A percentile compares a stretch with the other conserved stretches of the same genome.
phyloP scores from a whole-genome alignment of 2,888 invertebrate genomes.

The Stramonita haemastoma region DNA sequence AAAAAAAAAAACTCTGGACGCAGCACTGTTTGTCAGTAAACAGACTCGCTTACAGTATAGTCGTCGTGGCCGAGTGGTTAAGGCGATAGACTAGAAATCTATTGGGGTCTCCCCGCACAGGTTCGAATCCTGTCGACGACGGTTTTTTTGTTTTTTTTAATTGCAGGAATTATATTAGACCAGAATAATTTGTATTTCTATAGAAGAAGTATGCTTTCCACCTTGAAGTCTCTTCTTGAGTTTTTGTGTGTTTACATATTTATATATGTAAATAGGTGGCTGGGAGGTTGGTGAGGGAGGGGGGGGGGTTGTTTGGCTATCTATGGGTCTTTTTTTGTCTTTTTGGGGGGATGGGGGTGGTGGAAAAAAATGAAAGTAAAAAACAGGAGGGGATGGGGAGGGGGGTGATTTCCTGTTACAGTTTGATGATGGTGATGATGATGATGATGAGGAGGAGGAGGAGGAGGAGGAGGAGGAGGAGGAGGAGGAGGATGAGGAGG shows the following conservation, averaged over 20 bases:
- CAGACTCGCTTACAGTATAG: slow-evolving; percentile 15
- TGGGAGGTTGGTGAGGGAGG: background rate
- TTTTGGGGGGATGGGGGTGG: no score
- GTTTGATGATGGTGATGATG: no score
- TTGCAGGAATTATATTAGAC: no score
- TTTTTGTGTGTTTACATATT: background rate
- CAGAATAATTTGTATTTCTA: no score
- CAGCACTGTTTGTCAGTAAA: no score
- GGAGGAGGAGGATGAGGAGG: no score
- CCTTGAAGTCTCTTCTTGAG: background rate
- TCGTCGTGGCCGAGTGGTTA: slow-evolving; percentile 60
- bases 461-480: no score
- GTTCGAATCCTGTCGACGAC: slow-evolving; percentile 63
- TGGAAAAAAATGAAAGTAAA: no score
- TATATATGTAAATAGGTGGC: background rate
- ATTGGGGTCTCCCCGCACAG: slow-evolving; percentile 60
- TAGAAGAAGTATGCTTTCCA: no score
- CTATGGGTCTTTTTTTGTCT: background rate
- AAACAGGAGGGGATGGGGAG: no score
- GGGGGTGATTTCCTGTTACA: no score
- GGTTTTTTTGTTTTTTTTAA: slow-evolving; percentile 23
- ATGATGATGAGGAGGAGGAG: no score
- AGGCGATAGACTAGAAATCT: slow-evolving; percentile 63
- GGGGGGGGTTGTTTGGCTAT: background rate
- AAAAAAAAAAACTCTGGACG: background rate